These are phyloP conservation scores for Syngnathus acus DNA, from an alignment of 2,797 vertebrate species.

Conservation along the genomic window DNA sequence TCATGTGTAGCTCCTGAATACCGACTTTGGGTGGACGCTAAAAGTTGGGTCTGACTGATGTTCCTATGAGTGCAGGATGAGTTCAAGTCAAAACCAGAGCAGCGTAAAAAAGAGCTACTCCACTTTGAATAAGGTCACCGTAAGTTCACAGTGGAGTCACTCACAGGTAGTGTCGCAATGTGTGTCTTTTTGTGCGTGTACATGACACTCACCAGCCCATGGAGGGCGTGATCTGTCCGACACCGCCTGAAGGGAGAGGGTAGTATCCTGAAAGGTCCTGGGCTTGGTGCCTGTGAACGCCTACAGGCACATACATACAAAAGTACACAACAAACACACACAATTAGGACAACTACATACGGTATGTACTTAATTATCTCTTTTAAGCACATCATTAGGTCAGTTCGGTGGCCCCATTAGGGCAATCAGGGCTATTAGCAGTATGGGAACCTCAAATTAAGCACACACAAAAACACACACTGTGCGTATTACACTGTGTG, in stretches of 20 bases:
- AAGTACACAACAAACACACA: neutral
- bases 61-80: neutral
- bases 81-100: neutral
- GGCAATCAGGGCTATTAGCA: slow-evolving; percentile 44
- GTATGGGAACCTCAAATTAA: slow-evolving; percentile 61
- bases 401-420: slow-evolving; percentile 1
- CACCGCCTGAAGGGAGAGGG: slow-evolving; percentile 83
- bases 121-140: neutral
- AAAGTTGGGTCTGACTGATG: neutral
- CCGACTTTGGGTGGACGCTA: no score
- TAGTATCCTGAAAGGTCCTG: slow-evolving; percentile 93
- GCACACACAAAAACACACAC: neutral
- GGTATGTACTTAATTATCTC: neutral
- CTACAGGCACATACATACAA: slow-evolving; percentile 54
- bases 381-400: slow-evolving; percentile 9
- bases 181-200: neutral
- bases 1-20: no score
- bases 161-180: neutral
- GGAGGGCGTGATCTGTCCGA: slow-evolving; percentile 88
- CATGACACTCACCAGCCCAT: slow-evolving; percentile 88
- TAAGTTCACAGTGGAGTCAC: neutral
- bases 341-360: neutral
- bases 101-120: neutral
- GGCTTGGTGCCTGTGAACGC: slow-evolving; percentile 88
- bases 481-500: neutral